Percentiles rank a stretch among this genome's conserved stretches.
Conservation (phyloP, 2,113 vertebrate species). For the Lepidiolamprologus cunningtoni region DNA sequence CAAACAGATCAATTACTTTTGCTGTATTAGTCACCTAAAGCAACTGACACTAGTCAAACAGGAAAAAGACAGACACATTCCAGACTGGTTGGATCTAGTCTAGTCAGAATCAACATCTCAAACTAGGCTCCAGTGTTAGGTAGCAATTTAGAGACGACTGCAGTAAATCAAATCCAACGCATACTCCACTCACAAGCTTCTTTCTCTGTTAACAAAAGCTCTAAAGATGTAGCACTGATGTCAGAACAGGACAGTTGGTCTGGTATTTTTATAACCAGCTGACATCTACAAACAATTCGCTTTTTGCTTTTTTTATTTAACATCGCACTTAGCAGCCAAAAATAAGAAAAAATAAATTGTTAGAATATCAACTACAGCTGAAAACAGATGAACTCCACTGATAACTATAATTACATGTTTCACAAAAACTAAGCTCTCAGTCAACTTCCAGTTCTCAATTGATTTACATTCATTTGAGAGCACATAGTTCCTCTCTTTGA, state of each 20-base stretch:
- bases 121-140: background rate
- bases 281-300: background rate
- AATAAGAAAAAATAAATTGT: background rate
- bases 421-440: background rate
- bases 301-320: background rate
- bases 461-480: background rate
- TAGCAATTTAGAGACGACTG: background rate
- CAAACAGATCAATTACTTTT: background rate
- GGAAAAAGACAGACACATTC: background rate
- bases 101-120: background rate
- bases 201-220: background rate
- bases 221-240: background rate
- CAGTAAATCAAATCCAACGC: background rate
- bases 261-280: background rate
- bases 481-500: background rate
- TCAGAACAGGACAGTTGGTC: background rate
- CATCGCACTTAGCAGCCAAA: background rate
- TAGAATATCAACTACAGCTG: background rate
- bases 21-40: background rate
- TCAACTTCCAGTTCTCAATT: background rate
- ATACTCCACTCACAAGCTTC: background rate
- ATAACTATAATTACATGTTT: background rate
- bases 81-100: background rate
- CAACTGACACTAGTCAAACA: background rate
- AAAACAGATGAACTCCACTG: background rate